A percentile compares a stretch with the other conserved stretches of the same genome.
These are phyloP conservation scores for Circaetus gallicus DNA, from an alignment of 2,113 vertebrate genomes.

Conservation along the genomic window DNA sequence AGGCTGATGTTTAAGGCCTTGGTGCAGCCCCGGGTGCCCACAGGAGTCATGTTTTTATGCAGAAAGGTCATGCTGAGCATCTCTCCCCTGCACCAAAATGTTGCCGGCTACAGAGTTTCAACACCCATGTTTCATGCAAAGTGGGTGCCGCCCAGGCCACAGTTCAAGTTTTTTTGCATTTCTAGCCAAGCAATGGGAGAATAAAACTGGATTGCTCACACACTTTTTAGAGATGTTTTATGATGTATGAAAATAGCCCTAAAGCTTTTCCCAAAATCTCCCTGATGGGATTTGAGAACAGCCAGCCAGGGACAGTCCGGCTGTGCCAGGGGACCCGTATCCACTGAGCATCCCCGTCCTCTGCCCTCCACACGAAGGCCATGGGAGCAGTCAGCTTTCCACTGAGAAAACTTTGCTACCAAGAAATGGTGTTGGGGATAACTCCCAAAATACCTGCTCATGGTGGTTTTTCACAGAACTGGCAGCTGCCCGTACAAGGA, in stretches of 20 bases:
- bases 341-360: not conserved
- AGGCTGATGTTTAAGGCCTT: not conserved
- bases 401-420: not conserved
- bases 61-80: not conserved
- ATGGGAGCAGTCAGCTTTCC: not conserved
- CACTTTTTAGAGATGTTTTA: not conserved
- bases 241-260: not conserved
- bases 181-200: not conserved
- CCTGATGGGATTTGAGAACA: not conserved
- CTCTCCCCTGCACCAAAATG: not conserved
- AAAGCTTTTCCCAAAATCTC: not conserved
- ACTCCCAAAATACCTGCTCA: rapidly evolving
- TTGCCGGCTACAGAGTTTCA: not conserved
- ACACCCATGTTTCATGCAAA: rapidly evolving
- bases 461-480: rapidly evolving
- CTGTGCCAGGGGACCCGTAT: not conserved
- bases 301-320: not conserved
- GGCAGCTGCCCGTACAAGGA: not conserved
- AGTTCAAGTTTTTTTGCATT: not conserved
- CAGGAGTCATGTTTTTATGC: not conserved
- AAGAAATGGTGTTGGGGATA: not conserved
- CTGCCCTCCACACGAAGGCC: not conserved
- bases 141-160: not conserved
- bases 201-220: not conserved
- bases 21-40: not conserved